phyloP scores from a whole-genome alignment of 2,888 invertebrate genomes.

The Anticlea derivata region DNA sequence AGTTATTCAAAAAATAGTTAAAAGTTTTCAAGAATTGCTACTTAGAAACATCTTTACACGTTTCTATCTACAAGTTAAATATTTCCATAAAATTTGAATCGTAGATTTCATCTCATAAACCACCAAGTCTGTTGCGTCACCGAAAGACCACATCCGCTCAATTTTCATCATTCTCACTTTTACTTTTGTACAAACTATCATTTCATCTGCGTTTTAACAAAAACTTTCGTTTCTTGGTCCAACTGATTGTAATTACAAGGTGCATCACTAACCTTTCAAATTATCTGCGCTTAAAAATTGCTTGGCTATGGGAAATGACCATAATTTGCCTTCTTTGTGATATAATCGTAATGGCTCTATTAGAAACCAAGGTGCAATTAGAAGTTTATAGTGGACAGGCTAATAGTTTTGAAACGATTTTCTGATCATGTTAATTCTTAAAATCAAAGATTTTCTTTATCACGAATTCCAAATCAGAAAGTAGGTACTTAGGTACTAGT shows the following conservation, averaged over 20 bases:
- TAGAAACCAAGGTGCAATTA: conserved; percentile 31
- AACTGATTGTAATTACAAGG: conserved; percentile 44
- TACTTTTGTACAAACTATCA: conserved; percentile 25
- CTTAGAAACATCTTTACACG: too few relatives aligned
- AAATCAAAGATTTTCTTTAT: too few relatives aligned
- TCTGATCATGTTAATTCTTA: not conserved
- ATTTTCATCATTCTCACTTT: conserved; percentile 26
- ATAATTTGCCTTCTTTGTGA: conserved; percentile 33
- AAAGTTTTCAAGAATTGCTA: too few relatives aligned
- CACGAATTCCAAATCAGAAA: not conserved
- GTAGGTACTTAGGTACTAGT: too few relatives aligned
- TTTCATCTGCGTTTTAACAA: conserved; percentile 68
- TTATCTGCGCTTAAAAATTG: conserved; percentile 22
- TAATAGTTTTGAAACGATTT: not conserved
- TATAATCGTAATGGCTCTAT: conserved; percentile 35
- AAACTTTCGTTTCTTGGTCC: conserved; percentile 59
- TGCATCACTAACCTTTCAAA: conserved; percentile 39
- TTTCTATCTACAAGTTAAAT: not conserved
- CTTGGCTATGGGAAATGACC: conserved; percentile 29
- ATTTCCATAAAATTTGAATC: conserved; percentile 19
- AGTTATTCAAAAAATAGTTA: too few relatives aligned
- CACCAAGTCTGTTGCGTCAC: conserved; percentile 18
- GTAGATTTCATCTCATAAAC: conserved; percentile 16
- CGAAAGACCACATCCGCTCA: conserved; percentile 11
- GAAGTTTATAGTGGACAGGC: conserved; percentile 12